Conservation (phyloP, 2,113 vertebrate genomes). For the Notarius quadriscutis region DNA sequence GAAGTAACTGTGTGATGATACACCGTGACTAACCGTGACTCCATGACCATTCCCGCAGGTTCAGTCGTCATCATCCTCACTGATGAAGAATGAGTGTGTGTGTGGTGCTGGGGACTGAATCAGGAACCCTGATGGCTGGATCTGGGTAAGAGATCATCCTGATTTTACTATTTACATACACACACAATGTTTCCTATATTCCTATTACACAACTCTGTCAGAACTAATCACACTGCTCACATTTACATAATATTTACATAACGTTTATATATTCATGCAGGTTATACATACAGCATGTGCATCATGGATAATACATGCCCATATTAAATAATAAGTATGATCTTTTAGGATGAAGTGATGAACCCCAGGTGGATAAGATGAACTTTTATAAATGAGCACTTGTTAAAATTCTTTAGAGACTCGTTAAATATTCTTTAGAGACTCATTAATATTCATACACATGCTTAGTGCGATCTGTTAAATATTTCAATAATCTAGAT, state of each 20-base stretch:
- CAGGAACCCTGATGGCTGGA: slow-evolving; percentile 57
- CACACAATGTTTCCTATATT: neutral
- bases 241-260: neutral
- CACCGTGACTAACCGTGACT: neutral
- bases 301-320: neutral
- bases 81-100: slow-evolving; percentile 51
- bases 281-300: neutral
- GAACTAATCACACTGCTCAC: neutral
- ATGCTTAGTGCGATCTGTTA: neutral
- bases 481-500: neutral
- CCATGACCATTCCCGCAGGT: neutral
- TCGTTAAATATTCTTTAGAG: neutral
- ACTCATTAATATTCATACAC: neutral
- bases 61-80: neutral
- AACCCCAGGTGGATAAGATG: neutral
- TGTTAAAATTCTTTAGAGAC: neutral
- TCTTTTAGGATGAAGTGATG: neutral
- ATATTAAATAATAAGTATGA: neutral
- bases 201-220: neutral
- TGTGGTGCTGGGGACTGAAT: slow-evolving; percentile 44
- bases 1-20: neutral
- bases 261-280: too few species aligned
- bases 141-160: slow-evolving; percentile 42
- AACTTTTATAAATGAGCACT: neutral
- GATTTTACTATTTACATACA: neutral